Conservation (phyloP, 2,113 vertebrate species). For the Pimephales promelas region DNA sequence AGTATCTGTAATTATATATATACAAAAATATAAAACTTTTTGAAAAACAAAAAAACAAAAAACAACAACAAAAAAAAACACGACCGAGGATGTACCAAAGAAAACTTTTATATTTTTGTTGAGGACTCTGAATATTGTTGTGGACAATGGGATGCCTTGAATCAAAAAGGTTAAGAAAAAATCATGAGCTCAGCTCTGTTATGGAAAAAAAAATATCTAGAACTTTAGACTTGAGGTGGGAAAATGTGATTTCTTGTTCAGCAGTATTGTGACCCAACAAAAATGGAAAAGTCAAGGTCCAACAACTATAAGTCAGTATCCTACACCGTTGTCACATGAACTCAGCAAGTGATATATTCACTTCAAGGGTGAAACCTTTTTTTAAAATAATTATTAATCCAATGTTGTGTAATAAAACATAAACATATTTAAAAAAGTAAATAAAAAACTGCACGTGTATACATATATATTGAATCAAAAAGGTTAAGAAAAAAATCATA, state of each 20-base stretch:
- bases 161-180: not conserved
- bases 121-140: not conserved
- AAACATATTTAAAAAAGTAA: too few relatives aligned
- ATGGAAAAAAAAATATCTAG: not conserved
- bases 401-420: too few relatives aligned
- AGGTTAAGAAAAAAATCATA: not conserved
- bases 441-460: too few relatives aligned
- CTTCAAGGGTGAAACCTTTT: too few relatives aligned
- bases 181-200: not conserved
- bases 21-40: too few relatives aligned
- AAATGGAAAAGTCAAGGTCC: not conserved
- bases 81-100: too few relatives aligned
- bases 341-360: too few relatives aligned
- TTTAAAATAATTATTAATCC: too few relatives aligned
- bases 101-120: not conserved
- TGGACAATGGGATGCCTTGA: not conserved
- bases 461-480: not conserved
- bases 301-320: not conserved
- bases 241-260: not conserved
- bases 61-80: too few relatives aligned
- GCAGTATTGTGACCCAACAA: not conserved
- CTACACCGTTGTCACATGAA: too few relatives aligned
- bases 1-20: not conserved
- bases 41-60: too few relatives aligned
- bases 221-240: not conserved